Evolutionary conservation across 2,113 vertebrate genomes (phyloP).

Genomic region (Ovis aries): ARS-UI_Ramb_v3.0 NC_056070.1:30941501-30942000

Average conservation of each 20-base stretch:
- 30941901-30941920: not conserved
- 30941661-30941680: not conserved
- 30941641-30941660: not conserved
- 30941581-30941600: not conserved
- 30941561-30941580: not conserved
- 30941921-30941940: not conserved
- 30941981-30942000: not conserved
- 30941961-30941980: not conserved
- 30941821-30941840: not conserved
- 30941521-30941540: not conserved
- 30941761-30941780: not conserved
- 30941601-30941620: not conserved
- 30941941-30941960: not conserved
- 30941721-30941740: not conserved
- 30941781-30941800: not conserved
- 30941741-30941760: not conserved
- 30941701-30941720: not conserved
- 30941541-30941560: not conserved
- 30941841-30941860: not conserved
- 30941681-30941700: not conserved
- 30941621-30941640: not conserved
- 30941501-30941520: not conserved
- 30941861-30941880: not conserved
- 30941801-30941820: not conserved
- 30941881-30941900: not conserved